phyloP scores from a whole-genome alignment of 2,113 vertebrate species.

The Limanda limanda region DNA sequence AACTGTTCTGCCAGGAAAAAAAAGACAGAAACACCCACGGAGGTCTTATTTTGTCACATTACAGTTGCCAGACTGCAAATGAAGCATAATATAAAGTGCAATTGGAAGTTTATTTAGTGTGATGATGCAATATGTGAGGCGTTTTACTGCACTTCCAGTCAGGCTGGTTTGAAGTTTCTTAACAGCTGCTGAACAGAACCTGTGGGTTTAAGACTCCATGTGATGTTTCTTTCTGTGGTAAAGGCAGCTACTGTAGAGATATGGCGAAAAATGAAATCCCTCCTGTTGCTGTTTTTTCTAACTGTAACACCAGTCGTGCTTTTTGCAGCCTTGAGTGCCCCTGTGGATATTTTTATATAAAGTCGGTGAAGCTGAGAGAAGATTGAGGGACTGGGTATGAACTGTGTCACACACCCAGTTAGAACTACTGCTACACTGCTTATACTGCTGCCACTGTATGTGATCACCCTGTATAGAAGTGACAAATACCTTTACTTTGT shows the following conservation, averaged over 20 bases:
- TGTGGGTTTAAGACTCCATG: neutral
- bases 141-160: slow-evolving; percentile 13
- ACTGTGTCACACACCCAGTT: neutral
- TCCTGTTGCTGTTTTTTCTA: neutral
- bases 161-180: neutral
- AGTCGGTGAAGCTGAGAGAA: neutral
- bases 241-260: neutral
- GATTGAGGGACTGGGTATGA: neutral
- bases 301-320: neutral
- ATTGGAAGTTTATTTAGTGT: neutral
- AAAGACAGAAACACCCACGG: neutral
- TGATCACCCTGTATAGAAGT: too few relatives aligned
- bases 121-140: slow-evolving; percentile 8
- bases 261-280: neutral
- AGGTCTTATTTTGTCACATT: slow-evolving; percentile 4
- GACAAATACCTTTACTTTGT: too few relatives aligned
- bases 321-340: neutral
- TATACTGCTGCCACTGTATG: neutral
- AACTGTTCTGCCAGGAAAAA: slow-evolving; percentile 3
- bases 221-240: neutral
- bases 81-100: slow-evolving; percentile 1
- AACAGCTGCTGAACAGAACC: slow-evolving; percentile 10
- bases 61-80: slow-evolving; percentile 5
- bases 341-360: neutral
- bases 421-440: too few relatives aligned